Percentiles rank a stretch among this genome's conserved stretches.
phyloP scores from a whole-genome alignment of 2,888 invertebrate genomes.

The Sinelater perroti region DNA sequence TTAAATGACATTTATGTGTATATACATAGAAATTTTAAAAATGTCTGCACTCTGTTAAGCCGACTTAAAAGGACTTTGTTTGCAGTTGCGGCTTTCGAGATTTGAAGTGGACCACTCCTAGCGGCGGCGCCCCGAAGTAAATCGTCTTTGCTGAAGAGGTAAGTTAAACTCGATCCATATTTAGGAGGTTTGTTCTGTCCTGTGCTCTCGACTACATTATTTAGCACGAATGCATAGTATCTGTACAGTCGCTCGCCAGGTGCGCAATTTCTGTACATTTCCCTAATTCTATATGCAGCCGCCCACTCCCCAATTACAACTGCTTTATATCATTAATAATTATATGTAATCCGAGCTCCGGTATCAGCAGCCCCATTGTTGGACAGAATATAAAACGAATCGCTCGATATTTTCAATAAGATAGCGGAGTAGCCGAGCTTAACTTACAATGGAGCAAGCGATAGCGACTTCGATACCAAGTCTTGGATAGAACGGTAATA shows the following conservation, averaged over 20 bases:
- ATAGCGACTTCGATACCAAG: neutral
- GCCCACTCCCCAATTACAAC: too few species aligned
- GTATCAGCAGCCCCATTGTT: too few species aligned
- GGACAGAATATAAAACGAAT: neutral
- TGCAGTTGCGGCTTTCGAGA: neutral
- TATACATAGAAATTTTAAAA: too few species aligned
- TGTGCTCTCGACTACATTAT: too few species aligned
- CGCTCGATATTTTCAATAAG: conserved; percentile 1
- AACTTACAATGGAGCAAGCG: neutral
- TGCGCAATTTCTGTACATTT: neutral
- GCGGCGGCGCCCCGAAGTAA: neutral
- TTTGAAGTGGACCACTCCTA: neutral
- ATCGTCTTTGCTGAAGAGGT: conserved; percentile 3
- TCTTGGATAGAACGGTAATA: neutral
- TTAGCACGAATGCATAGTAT: too few species aligned
- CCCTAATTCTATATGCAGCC: too few species aligned
- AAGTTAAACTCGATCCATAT: conserved; percentile 8
- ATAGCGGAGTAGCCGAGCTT: neutral
- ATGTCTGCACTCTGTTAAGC: too few species aligned
- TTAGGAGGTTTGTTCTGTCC: too few species aligned
- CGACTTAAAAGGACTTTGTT: neutral
- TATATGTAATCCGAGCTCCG: too few species aligned
- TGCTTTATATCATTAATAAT: too few species aligned
- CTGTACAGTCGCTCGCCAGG: neutral
- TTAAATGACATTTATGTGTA: too few species aligned